A percentile compares a stretch with the other conserved stretches of the same genome.
Evolutionary conservation across 2,113 vertebrate species (phyloP).

Genomic region (Percina caprodes): DNA sequence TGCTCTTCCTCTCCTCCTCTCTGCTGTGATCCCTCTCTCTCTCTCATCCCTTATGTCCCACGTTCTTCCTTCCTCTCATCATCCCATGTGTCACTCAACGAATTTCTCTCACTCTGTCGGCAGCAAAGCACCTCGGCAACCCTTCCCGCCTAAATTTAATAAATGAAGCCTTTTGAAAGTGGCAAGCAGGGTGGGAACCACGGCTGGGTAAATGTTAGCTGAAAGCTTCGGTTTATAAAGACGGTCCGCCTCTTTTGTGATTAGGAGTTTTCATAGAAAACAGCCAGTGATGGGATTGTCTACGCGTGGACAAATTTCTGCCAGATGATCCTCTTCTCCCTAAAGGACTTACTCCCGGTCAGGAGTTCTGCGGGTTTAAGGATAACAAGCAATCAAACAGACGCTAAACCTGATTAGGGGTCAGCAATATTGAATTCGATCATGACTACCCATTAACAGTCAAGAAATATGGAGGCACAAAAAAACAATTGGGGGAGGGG

Average conservation of each 20-base stretch:
- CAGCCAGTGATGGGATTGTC: constrained; percentile 38
- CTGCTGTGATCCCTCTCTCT: constrained; percentile 30
- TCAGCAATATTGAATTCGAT: constrained; percentile 41
- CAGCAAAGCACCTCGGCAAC: constrained; percentile 27
- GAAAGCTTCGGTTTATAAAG: constrained; percentile 39
- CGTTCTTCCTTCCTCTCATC: constrained; percentile 54
- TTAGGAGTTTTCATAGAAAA: constrained; percentile 37
- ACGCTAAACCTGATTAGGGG: constrained; percentile 52
- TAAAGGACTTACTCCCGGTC: constrained; percentile 12
- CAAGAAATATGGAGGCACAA: constrained; percentile 3
- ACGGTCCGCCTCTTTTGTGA: background rate
- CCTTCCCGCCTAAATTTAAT: constrained; percentile 46
- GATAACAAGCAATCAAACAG: constrained; percentile 55
- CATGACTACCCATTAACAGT: constrained; percentile 33
- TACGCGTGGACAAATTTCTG: background rate
- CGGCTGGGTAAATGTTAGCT: constrained; percentile 41
- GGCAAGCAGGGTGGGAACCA: constrained; percentile 17
- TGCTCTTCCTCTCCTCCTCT: constrained; percentile 34
- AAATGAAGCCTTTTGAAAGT: constrained; percentile 47
- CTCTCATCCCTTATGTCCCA: constrained; percentile 51
- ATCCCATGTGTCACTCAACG: constrained; percentile 45
- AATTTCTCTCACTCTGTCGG: constrained; percentile 47
- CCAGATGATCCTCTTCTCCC: constrained; percentile 13
- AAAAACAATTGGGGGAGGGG: background rate
- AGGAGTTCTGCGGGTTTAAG: constrained; percentile 23